A percentile compares a stretch with the other conserved stretches of the same genome.
phyloP scores from a whole-genome alignment of 2,888 invertebrate genomes.

The Ornithoptera priamus region DNA sequence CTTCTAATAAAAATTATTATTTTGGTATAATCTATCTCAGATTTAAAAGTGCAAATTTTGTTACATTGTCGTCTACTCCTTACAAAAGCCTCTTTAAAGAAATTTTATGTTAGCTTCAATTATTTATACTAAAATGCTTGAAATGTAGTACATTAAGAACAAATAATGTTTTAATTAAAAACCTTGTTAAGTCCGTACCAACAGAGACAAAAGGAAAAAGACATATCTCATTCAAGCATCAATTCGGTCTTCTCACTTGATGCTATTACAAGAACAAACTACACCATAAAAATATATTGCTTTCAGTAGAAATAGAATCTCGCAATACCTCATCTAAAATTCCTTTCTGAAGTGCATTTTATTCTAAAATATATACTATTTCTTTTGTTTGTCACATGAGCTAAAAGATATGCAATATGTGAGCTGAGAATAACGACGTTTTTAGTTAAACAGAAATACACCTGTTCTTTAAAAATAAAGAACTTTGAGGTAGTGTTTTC shows the following conservation, averaged over 20 bases:
- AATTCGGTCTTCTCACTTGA: too few relatives aligned
- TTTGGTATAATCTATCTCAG: too few relatives aligned
- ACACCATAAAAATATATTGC: slow-evolving; percentile 1
- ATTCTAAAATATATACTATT: not conserved
- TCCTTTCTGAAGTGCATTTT: not conserved
- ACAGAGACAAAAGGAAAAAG: not conserved
- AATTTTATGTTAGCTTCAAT: too few relatives aligned
- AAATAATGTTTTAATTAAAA: not conserved
- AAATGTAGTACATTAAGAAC: not conserved
- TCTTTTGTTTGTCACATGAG: slow-evolving; percentile 1
- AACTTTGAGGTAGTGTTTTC: not conserved
- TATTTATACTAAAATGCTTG: not conserved
- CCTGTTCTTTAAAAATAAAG: not conserved
- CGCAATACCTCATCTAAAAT: slow-evolving; percentile 1
- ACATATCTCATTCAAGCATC: too few relatives aligned
- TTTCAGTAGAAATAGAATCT: slow-evolving; percentile 2
- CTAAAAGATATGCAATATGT: not conserved
- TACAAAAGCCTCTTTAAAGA: too few relatives aligned
- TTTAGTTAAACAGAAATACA: not conserved
- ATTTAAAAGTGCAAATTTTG: not conserved
- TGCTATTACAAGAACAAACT: not conserved
- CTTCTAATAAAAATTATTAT: too few relatives aligned
- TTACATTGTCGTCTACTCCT: too few relatives aligned
- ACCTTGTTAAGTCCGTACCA: not conserved
- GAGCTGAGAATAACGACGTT: not conserved